Conservation (phyloP, 2,797 vertebrate genomes). For the Podarcis siculus region DNA sequence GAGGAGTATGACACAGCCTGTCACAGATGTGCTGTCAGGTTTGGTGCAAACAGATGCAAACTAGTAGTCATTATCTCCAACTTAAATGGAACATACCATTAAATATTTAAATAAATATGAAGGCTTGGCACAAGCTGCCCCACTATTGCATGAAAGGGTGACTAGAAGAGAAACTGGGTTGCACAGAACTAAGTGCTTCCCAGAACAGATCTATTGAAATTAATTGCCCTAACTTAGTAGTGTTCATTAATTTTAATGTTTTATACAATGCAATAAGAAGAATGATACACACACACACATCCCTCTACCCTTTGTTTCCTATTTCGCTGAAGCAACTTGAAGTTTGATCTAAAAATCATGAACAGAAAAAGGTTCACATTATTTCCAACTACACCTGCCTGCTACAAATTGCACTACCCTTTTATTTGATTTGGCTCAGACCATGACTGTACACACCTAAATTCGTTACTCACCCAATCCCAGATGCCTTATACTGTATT, state of each 20-base stretch:
- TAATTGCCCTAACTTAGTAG: no score
- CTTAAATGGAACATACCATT: neutral
- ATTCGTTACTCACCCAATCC: constrained; percentile 55
- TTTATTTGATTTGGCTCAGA: constrained; percentile 59
- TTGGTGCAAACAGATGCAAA: neutral
- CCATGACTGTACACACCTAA: constrained; percentile 63
- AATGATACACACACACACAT: neutral
- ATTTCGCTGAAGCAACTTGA: constrained; percentile 23
- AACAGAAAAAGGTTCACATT: constrained; percentile 61
- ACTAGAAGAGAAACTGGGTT: no score
- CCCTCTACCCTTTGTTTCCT: constrained; percentile 26
- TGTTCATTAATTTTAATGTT: no score
- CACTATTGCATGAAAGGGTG: no score
- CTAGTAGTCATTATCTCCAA: neutral
- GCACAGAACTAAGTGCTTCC: no score
- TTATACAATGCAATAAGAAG: no score
- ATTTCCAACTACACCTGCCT: constrained; percentile 52
- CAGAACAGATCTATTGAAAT: no score
- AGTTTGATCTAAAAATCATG: constrained; percentile 65
- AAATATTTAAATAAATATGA: neutral
- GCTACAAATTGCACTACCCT: constrained; percentile 58
- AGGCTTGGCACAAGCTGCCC: neutral
- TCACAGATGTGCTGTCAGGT: no score
- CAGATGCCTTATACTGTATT: constrained; percentile 15
- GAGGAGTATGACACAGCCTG: neutral